Conservation (phyloP, 2,888 invertebrate genomes). For the Temnothorax ravouxi region DNA sequence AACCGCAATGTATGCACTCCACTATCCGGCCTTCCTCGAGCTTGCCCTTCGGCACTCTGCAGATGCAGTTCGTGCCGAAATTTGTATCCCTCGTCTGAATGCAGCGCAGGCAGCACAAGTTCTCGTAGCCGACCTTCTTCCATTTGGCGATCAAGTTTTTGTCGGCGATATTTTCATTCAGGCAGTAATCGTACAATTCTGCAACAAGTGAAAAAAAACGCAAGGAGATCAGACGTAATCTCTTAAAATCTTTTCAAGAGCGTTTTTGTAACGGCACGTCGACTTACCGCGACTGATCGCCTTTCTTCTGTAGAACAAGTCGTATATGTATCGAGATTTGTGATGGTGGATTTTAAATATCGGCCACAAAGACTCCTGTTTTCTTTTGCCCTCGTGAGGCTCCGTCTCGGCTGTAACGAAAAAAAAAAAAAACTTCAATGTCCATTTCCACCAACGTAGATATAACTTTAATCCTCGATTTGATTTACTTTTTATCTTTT, state of each 20-base stretch:
- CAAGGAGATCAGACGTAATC: not conserved
- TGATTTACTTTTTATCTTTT: no score
- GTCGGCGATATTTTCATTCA: conserved; percentile 98
- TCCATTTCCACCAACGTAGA: no score
- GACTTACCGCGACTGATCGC: conserved; percentile 94
- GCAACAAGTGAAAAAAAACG: conserved; percentile 25
- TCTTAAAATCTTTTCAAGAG: not conserved
- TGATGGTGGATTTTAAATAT: conserved; percentile 99
- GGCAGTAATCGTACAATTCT: conserved; percentile 98
- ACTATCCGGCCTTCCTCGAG: conserved; percentile 98
- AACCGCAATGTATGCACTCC: conserved; percentile 99
- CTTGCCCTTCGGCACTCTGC: conserved; percentile 98
- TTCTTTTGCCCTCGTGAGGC: conserved; percentile 99
- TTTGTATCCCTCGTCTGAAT: conserved; percentile 99
- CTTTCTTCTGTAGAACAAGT: conserved; percentile 97
- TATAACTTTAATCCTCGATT: no score
- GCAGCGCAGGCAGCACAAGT: conserved; percentile 98
- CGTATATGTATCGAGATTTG: conserved; percentile 98
- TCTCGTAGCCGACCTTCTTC: conserved; percentile 99
- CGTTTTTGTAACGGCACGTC: not conserved
- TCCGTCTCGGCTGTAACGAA: conserved; percentile 96
- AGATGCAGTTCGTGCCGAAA: conserved; percentile 99
- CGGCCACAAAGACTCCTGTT: conserved; percentile 99
- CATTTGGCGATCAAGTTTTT: conserved; percentile 99
- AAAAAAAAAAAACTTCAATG: not conserved